Conservation (phyloP, 1,140 invertebrate species). For the Drosophila athabasca region DNA sequence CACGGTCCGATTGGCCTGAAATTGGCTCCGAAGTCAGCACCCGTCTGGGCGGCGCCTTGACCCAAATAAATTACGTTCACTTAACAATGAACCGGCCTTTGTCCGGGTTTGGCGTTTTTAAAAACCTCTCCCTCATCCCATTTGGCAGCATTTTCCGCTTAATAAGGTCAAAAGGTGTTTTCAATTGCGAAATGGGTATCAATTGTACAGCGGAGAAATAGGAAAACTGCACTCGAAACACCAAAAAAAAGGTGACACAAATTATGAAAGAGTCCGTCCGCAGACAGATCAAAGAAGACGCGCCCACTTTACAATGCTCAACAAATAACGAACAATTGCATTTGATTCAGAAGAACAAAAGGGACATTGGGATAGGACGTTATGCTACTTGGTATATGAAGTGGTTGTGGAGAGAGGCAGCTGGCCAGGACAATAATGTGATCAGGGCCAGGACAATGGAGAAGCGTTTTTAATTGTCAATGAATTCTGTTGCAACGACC, state of each 20-base stretch:
- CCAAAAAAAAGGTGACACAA: conserved; percentile 61
- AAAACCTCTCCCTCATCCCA: neutral
- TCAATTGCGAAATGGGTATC: conserved; percentile 71
- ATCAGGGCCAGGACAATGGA: conserved; percentile 55
- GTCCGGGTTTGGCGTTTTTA: conserved; percentile 14
- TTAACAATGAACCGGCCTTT: conserved; percentile 58
- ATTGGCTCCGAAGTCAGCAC: neutral
- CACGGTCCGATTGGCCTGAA: neutral
- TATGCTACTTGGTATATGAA: no score
- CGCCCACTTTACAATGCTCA: conserved; percentile 61
- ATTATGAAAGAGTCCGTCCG: conserved; percentile 68
- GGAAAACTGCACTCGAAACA: conserved; percentile 17
- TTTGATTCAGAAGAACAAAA: conserved; percentile 52
- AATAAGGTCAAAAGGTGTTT: conserved; percentile 73
- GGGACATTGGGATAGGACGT: neutral
- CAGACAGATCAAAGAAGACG: conserved; percentile 60
- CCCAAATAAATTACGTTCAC: conserved; percentile 70
- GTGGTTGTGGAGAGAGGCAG: conserved; percentile 24
- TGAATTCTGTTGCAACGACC: conserved; percentile 46
- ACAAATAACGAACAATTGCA: conserved; percentile 54
- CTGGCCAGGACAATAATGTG: conserved; percentile 73
- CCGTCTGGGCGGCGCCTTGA: conserved; percentile 65
- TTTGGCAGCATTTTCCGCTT: conserved; percentile 62
- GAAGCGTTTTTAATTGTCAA: conserved; percentile 71
- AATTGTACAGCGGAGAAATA: conserved; percentile 43